Evolutionary conservation across 2,113 vertebrate species (phyloP).

Genomic region (Capreolus pygargus): DNA sequence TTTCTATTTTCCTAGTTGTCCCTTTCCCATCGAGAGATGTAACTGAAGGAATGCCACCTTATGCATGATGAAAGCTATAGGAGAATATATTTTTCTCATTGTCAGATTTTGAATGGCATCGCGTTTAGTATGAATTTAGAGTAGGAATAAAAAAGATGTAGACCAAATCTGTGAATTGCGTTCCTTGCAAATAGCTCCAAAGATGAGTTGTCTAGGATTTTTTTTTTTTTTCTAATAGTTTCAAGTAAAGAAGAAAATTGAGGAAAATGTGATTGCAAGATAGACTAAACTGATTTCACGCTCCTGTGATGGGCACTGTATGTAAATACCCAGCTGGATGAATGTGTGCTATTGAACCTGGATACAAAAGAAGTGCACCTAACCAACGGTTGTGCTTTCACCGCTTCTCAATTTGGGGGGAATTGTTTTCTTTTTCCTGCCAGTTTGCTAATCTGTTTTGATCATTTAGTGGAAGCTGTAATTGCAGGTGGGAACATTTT

Average conservation of each 20-base stretch:
- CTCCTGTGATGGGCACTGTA: constrained; percentile 15
- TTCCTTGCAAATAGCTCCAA: constrained; percentile 50
- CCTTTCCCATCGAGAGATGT: constrained; percentile 27
- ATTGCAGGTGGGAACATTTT: constrained; percentile 72
- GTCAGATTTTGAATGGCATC: constrained; percentile 56
- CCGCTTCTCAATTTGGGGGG: constrained; percentile 6
- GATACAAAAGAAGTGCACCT: neutral
- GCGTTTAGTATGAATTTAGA: constrained; percentile 60
- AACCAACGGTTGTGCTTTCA: neutral
- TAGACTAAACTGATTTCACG: constrained; percentile 53
- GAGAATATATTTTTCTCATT: constrained; percentile 53
- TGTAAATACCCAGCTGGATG: constrained; percentile 60
- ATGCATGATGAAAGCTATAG: constrained; percentile 23
- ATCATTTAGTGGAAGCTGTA: constrained; percentile 66
- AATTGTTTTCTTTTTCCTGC: constrained; percentile 70
- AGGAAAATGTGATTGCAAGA: constrained; percentile 54
- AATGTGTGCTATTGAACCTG: neutral
- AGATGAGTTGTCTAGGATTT: constrained; percentile 27
- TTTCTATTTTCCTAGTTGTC: constrained; percentile 41
- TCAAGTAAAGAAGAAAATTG: constrained; percentile 60
- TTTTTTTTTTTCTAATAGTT: constrained; percentile 54
- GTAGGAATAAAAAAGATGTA: constrained; percentile 39
- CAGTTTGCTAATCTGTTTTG: constrained; percentile 64
- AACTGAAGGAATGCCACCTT: constrained; percentile 43
- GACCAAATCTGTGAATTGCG: constrained; percentile 34